Conservation (phyloP, 2,113 vertebrate genomes). For the Muntiacus muntjak region DNA sequence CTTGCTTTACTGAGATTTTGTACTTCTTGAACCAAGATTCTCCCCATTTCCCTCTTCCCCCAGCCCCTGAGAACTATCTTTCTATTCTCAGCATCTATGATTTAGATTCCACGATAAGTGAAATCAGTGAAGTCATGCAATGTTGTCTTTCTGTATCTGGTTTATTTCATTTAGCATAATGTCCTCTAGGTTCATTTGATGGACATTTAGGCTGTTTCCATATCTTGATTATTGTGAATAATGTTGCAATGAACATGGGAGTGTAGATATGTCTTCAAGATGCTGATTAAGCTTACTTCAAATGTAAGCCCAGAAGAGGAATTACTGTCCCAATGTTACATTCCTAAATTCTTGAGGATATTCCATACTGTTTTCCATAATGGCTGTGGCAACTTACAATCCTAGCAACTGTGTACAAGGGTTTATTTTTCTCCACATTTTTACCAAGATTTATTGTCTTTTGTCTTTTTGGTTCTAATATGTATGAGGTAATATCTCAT, state of each 20-base stretch:
- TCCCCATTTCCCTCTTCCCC: neutral
- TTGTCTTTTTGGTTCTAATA: neutral
- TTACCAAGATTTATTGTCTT: neutral
- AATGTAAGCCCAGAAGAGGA: neutral
- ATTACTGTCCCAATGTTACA: neutral
- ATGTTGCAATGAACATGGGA: too few species aligned
- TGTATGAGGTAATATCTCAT: neutral
- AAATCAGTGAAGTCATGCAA: neutral
- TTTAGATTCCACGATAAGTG: neutral
- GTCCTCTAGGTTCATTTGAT: neutral
- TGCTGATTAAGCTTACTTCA: neutral
- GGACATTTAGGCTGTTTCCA: too few species aligned
- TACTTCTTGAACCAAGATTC: neutral
- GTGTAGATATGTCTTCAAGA: neutral
- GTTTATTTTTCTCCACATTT: neutral
- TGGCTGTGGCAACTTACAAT: neutral
- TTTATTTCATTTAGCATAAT: neutral
- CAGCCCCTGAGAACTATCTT: neutral
- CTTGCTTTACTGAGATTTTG: neutral
- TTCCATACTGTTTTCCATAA: neutral
- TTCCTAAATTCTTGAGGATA: neutral
- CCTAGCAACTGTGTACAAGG: neutral
- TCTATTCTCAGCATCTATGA: neutral
- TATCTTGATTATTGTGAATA: too few species aligned
- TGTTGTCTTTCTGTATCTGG: neutral